Conservation (phyloP, 2,113 vertebrate species). For the Dromaius novaehollandiae region DNA sequence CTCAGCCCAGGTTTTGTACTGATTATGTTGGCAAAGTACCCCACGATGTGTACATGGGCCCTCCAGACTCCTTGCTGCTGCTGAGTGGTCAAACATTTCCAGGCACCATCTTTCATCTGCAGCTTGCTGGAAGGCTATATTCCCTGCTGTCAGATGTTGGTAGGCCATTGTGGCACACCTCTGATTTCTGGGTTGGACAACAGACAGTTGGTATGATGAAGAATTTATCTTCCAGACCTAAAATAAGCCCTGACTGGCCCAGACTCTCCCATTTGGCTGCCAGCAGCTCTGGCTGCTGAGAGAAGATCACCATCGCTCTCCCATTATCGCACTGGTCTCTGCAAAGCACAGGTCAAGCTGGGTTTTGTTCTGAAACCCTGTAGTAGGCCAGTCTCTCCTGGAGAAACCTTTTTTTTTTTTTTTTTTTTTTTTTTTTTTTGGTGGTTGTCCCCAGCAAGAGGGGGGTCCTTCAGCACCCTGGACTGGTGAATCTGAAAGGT, state of each 20-base stretch:
- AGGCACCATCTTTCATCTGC: background rate
- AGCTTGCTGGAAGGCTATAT: background rate
- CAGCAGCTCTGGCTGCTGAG: background rate
- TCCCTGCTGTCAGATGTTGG: background rate
- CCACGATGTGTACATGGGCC: fast-evolving
- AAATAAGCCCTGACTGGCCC: background rate
- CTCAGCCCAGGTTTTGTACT: background rate
- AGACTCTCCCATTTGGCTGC: background rate
- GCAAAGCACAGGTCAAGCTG: background rate
- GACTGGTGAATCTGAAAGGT: fast-evolving
- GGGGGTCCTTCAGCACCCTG: background rate
- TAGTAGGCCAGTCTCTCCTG: background rate
- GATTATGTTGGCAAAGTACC: background rate
- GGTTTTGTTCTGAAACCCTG: background rate
- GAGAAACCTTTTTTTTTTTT: background rate
- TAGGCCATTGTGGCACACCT: background rate
- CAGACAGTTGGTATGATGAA: background rate
- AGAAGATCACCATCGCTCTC: background rate
- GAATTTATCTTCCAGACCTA: background rate
- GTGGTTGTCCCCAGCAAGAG: background rate
- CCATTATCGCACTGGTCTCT: background rate
- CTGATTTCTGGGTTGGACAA: background rate
- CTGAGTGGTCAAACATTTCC: background rate
- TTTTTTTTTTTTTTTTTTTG: background rate
- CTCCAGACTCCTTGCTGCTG: background rate